Percentiles rank a stretch among this genome's conserved stretches.
phyloP scores from a whole-genome alignment of 1,140 invertebrate genomes.

The Melanaphis sacchari region DNA sequence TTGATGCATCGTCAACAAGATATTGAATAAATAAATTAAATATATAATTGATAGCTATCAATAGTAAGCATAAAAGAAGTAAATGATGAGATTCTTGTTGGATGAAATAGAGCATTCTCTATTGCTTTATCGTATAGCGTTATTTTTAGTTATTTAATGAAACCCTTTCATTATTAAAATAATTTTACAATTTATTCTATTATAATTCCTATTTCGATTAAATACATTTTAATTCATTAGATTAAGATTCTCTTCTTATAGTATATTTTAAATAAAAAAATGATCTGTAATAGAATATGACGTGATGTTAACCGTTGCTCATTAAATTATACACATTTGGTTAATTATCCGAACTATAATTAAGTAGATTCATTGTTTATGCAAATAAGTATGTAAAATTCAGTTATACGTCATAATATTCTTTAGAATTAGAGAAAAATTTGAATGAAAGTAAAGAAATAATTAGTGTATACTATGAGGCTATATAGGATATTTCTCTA shows the following conservation, averaged over 20 bases:
- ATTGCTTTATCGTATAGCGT: neutral
- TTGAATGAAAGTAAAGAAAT: neutral
- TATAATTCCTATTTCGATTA: neutral
- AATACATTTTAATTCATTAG: neutral
- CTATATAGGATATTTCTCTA: neutral
- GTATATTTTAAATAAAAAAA: neutral
- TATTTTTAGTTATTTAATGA: slow-evolving; percentile 3
- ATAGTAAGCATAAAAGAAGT: neutral
- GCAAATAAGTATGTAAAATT: neutral
- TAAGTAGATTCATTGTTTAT: neutral
- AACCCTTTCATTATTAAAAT: neutral
- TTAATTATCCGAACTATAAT: neutral
- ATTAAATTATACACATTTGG: neutral
- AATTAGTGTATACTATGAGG: neutral
- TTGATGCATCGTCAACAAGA: neutral
- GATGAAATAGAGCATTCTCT: neutral
- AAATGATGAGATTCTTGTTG: neutral
- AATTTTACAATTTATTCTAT: neutral
- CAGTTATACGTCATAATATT: neutral
- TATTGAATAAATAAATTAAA: neutral
- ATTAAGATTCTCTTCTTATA: neutral
- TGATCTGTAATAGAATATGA: neutral
- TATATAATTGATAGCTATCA: neutral
- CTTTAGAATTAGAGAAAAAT: neutral
- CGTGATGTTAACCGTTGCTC: neutral